Conservation (phyloP, 2,888 invertebrate genomes). For the Agrotis puta region DNA sequence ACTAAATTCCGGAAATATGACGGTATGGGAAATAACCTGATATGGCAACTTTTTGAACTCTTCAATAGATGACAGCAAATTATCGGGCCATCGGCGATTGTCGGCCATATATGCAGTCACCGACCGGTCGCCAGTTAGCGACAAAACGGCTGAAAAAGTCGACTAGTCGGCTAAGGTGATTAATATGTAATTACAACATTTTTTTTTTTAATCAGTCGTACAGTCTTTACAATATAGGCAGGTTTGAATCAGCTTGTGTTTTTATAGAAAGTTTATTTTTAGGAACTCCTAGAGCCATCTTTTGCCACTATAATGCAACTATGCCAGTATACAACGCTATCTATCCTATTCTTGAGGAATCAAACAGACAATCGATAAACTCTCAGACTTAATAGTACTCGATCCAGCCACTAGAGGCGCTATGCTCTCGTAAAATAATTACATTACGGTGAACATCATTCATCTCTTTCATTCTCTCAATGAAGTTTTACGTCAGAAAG, state of each 20-base stretch:
- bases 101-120: too few species aligned
- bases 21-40: neutral
- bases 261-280: too few species aligned
- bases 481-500: constrained; percentile 60
- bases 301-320: neutral
- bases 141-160: too few species aligned
- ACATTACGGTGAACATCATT: constrained; percentile 63
- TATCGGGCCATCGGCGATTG: too few species aligned
- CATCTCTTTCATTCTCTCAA: constrained; percentile 63
- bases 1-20: neutral
- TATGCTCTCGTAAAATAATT: constrained; percentile 54
- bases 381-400: constrained; percentile 57
- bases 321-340: constrained; percentile 33
- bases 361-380: constrained; percentile 57
- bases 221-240: too few species aligned
- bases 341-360: constrained; percentile 32
- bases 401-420: constrained; percentile 53
- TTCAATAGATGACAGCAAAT: neutral
- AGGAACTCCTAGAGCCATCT: constrained; percentile 66
- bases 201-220: too few species aligned
- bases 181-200: too few species aligned
- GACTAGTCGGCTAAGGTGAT: too few species aligned
- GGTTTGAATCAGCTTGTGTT: too few species aligned
- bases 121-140: too few species aligned
- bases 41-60: too few species aligned